Base-by-base conservation (phyloP, 1,140 invertebrate species). In the Zelostemma sp. region DNA sequence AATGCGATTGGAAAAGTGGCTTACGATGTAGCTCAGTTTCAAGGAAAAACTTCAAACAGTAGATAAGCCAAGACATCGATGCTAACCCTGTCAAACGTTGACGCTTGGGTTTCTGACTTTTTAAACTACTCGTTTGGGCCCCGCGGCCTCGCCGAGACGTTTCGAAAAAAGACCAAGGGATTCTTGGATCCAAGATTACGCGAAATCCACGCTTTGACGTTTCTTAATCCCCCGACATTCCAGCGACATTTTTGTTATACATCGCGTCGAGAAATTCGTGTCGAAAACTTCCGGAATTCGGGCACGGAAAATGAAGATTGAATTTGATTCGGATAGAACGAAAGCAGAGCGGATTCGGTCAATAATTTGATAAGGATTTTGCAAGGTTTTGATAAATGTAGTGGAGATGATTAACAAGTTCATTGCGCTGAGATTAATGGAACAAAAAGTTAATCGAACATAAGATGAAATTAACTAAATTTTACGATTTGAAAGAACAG, bases 181-280 rank as follows among this genome's bases (percentile, higher is more conserved):
- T 43, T 43, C 40, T 43, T 43, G 5, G 17, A 43, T 43, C 14
- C 40, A 43, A 43, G 40, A 43, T 43, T 43, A 43, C 40, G 40
- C 40, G 40, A 43, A 43, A 43, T 16, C 40, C 40, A 16, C 40
- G 11, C 14, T 43, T 43, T 43, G 40, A 43, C 40, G n/a, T 43
- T 12, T 40, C 35, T 2, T 43, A 18, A 17, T 43, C 33, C 33
- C 11, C 11, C 33, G 11, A 35, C 33, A n/a, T 35, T 35, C 33
- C 33, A 35, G 33, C 15, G 5, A 43, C 40, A 43, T 15, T 43
- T 43, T 43, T 17, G 1, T 43, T 9, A 17, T 2, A 4, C 8
- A 15, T 15, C 15, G 33, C 33, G 6, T 35, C 33, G 6, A 35
- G 33, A 35, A n/a, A n/a, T n/a, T n/a, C n/a, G n/a, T n/a, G n/a